Conservation (phyloP, 2,888 invertebrate genomes). For the Epinotia nisella region DNA sequence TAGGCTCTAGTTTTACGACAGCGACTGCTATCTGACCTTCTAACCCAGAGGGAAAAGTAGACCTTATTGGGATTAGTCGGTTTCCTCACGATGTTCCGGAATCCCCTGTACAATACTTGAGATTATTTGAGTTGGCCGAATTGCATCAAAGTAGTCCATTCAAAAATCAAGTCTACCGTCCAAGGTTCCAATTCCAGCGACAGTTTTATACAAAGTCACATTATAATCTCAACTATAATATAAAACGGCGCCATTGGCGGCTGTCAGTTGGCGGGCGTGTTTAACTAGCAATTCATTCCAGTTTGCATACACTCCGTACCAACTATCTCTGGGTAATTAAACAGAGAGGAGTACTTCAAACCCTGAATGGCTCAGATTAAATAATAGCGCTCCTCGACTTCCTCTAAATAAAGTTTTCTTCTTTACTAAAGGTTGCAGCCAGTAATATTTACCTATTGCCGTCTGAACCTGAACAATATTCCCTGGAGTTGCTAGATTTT, state of each 20-base stretch:
- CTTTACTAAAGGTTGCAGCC: slow-evolving; percentile 10
- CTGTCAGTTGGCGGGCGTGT: slow-evolving; percentile 18
- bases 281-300: slow-evolving; percentile 52
- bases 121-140: too few relatives aligned
- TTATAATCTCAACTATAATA: background rate
- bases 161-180: too few relatives aligned
- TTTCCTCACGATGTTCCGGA: too few relatives aligned
- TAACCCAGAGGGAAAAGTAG: too few relatives aligned
- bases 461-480: slow-evolving; percentile 20
- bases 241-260: background rate
- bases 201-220: too few relatives aligned
- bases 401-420: slow-evolving; percentile 34
- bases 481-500: background rate
- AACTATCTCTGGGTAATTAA: slow-evolving; percentile 48
- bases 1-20: too few relatives aligned
- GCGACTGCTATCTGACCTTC: too few relatives aligned
- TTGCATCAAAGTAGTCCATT: too few relatives aligned
- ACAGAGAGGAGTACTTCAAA: slow-evolving; percentile 45
- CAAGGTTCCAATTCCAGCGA: too few relatives aligned
- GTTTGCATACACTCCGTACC: slow-evolving; percentile 44
- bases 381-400: slow-evolving; percentile 38
- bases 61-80: too few relatives aligned
- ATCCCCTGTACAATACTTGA: too few relatives aligned
- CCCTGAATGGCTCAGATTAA: slow-evolving; percentile 47
- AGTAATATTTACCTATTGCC: slow-evolving; percentile 30